Evolutionary conservation across 2,888 invertebrate species (phyloP).

Genomic region (Apodemia duryi): DNA sequence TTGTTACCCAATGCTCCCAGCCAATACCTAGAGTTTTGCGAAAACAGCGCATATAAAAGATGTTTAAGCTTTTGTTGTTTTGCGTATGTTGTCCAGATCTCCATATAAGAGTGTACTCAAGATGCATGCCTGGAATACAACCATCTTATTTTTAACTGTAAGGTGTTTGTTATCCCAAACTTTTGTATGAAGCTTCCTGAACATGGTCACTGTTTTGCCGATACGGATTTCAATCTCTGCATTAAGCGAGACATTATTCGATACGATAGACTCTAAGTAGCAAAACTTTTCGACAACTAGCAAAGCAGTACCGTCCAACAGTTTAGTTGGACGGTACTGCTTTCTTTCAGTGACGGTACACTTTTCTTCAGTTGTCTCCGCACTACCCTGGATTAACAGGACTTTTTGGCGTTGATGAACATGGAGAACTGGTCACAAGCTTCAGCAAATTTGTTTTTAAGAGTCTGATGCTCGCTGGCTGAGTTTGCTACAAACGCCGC

Average conservation of each 20-base stretch:
- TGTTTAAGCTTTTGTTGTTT: slow-evolving; percentile 1
- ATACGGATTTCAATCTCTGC: slow-evolving; percentile 25
- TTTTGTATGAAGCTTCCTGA: slow-evolving; percentile 22
- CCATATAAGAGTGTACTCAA: not conserved
- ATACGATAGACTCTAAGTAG: slow-evolving; percentile 11
- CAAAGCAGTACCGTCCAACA: not conserved
- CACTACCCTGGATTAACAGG: not conserved
- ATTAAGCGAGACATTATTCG: slow-evolving; percentile 17
- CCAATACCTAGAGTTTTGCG: no score
- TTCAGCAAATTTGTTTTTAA: not conserved
- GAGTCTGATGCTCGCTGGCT: not conserved
- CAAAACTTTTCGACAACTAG: not conserved
- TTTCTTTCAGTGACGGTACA: no score
- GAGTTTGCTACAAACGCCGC: slow-evolving; percentile 8
- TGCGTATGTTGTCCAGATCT: not conserved
- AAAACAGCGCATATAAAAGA: no score
- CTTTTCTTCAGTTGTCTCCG: not conserved
- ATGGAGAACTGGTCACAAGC: not conserved
- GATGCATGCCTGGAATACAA: slow-evolving; percentile 24
- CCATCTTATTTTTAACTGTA: slow-evolving; percentile 17
- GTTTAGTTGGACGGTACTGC: not conserved
- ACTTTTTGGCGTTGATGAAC: not conserved
- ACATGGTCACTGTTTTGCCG: slow-evolving; percentile 25
- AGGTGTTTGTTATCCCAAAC: slow-evolving; percentile 23
- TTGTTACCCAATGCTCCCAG: not conserved